Percentiles rank a stretch among this genome's conserved stretches.
phyloP scores from a whole-genome alignment of 2,888 invertebrate genomes.

The Tetropium fuscum region DNA sequence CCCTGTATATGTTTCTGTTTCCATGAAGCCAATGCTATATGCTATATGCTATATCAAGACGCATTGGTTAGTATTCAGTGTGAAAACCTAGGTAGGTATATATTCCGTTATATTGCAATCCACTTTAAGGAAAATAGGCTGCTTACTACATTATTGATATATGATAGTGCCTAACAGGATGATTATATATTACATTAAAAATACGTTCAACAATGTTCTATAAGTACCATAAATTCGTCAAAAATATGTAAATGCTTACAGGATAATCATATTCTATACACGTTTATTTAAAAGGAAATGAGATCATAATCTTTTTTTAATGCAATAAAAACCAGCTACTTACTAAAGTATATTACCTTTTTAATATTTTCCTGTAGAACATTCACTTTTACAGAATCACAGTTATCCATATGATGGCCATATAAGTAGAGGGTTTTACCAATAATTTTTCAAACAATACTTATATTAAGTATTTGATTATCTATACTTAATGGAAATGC shows the following conservation, averaged over 20 bases:
- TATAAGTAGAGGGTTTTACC: slow-evolving; percentile 20
- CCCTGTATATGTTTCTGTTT: too few species aligned
- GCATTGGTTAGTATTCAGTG: too few species aligned
- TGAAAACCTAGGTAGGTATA: too few species aligned
- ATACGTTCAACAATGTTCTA: background rate
- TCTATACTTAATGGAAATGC: too few species aligned
- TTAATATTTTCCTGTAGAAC: background rate
- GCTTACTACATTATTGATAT: too few species aligned
- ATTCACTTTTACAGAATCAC: slow-evolving; percentile 10
- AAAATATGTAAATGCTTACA: slow-evolving; percentile 1
- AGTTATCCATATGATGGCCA: background rate
- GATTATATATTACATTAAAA: background rate
- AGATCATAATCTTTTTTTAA: slow-evolving; percentile 21
- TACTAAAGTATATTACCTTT: background rate
- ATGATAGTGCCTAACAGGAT: too few species aligned
- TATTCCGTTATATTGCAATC: too few species aligned
- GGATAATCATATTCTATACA: slow-evolving; percentile 24
- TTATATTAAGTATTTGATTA: background rate
- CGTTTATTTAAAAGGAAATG: slow-evolving; percentile 39
- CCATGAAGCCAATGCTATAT: too few species aligned
- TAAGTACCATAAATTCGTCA: background rate
- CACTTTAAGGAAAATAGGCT: too few species aligned
- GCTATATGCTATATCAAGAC: too few species aligned
- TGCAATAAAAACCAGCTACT: slow-evolving; percentile 3
- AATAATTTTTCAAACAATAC: background rate